A percentile compares a stretch with the other conserved stretches of the same genome.
phyloP scores from a whole-genome alignment of 1,140 invertebrate genomes.

The Hetaerina americana region DNA sequence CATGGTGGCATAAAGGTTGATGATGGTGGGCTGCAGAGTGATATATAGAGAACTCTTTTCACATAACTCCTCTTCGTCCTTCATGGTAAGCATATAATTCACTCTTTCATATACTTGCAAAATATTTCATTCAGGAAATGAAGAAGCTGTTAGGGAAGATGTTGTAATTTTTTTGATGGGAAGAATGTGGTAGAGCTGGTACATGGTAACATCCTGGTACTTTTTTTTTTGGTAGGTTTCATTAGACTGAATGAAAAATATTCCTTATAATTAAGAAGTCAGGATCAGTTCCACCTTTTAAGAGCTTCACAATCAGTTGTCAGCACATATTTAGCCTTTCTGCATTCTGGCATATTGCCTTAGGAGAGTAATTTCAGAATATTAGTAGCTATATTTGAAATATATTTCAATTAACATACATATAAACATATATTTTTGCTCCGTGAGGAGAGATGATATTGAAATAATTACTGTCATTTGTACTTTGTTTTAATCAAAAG shows the following conservation, averaged over 20 bases:
- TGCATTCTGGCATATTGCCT: not conserved
- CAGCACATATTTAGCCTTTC: not conserved
- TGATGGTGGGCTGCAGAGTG: not conserved
- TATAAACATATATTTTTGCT: constrained; percentile 1
- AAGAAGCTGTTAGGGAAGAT: not conserved
- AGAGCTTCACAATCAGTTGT: not conserved
- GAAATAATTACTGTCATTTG: not conserved
- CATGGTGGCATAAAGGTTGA: not conserved
- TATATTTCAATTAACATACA: not conserved
- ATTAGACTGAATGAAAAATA: not conserved
- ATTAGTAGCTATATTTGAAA: constrained; percentile 1
- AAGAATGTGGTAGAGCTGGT: not conserved
- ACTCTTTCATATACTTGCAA: not conserved
- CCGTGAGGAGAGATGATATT: not conserved
- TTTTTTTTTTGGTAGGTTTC: not conserved
- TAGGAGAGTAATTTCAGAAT: not conserved
- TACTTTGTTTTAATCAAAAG: not conserved
- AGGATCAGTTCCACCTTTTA: not conserved
- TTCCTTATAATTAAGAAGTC: not conserved
- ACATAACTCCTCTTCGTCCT: not conserved
- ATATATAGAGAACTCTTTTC: not conserved
- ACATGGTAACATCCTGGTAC: not conserved
- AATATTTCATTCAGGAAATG: not conserved
- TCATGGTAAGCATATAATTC: not conserved
- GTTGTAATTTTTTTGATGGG: not conserved